Percentiles rank a stretch among this genome's conserved stretches.
Evolutionary conservation across 2,888 invertebrate genomes (phyloP).

Genomic region (Syrista parreyssii): DNA sequence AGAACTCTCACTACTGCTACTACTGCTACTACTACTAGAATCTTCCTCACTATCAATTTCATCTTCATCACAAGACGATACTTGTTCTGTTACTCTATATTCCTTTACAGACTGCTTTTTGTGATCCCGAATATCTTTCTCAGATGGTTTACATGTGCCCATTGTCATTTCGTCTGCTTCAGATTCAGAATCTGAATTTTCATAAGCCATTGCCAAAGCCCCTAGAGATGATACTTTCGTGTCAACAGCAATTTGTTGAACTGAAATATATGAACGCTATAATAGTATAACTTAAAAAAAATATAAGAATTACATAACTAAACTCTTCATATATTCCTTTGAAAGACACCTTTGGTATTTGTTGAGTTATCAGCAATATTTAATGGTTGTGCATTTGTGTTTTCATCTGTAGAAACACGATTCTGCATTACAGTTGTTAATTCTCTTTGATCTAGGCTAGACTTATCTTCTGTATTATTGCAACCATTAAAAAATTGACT

Average conservation of each 20-base stretch:
- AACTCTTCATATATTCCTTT: too few relatives aligned
- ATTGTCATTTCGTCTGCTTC: constrained; percentile 32
- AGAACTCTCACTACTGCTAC: constrained; percentile 27
- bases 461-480: too few relatives aligned
- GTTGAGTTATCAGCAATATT: too few relatives aligned
- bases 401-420: too few relatives aligned
- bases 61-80: constrained; percentile 26
- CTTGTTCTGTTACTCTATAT: neutral
- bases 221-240: constrained; percentile 28
- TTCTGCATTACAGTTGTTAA: too few relatives aligned
- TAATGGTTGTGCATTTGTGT: too few relatives aligned
- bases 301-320: neutral
- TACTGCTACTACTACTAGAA: constrained; percentile 37
- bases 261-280: neutral
- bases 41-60: constrained; percentile 42
- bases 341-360: too few relatives aligned
- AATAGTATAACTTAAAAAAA: neutral
- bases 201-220: constrained; percentile 49
- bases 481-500: too few relatives aligned
- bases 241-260: neutral
- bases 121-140: constrained; percentile 15
- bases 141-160: neutral
- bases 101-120: neutral
- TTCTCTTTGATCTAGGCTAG: too few relatives aligned
- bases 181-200: constrained; percentile 47